Conservation (phyloP, 2,797 vertebrate genomes). For the Triplophysa yarkandensis region DNA sequence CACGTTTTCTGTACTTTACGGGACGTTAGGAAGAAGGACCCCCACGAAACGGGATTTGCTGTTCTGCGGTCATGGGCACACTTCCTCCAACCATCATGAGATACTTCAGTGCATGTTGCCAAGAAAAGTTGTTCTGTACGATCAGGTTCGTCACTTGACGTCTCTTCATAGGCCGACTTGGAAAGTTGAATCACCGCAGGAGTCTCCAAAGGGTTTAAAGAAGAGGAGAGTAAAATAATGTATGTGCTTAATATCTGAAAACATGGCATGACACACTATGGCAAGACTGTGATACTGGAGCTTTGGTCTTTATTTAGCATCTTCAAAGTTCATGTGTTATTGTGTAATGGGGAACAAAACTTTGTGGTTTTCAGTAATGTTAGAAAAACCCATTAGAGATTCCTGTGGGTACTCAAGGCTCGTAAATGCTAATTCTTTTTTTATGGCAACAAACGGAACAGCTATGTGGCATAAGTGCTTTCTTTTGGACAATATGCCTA, state of each 20-base stretch:
- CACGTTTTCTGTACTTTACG: not conserved
- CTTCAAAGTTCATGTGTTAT: not conserved
- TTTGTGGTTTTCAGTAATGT: not conserved
- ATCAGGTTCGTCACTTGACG: not conserved
- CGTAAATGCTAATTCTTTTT: not conserved
- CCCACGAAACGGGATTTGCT: not conserved
- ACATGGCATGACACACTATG: too few relatives aligned
- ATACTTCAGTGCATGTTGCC: constrained; percentile 14
- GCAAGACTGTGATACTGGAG: not conserved
- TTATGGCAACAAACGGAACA: not conserved
- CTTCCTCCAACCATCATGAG: constrained; percentile 11
- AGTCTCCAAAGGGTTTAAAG: not conserved
- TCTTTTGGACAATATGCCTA: not conserved
- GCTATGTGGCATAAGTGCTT: not conserved
- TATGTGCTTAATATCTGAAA: not conserved
- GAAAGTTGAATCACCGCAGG: not conserved
- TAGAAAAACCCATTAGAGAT: not conserved
- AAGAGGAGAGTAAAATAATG: constrained; percentile 1
- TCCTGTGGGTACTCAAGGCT: not conserved
- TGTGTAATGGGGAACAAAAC: not conserved
- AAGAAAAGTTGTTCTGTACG: not conserved
- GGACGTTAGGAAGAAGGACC: constrained; percentile 23
- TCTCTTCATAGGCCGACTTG: not conserved
- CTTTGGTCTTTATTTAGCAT: not conserved
- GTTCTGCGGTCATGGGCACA: not conserved